Evolutionary conservation across 2,888 invertebrate species (phyloP).

Genomic region (Latrodectus hesperus): DNA sequence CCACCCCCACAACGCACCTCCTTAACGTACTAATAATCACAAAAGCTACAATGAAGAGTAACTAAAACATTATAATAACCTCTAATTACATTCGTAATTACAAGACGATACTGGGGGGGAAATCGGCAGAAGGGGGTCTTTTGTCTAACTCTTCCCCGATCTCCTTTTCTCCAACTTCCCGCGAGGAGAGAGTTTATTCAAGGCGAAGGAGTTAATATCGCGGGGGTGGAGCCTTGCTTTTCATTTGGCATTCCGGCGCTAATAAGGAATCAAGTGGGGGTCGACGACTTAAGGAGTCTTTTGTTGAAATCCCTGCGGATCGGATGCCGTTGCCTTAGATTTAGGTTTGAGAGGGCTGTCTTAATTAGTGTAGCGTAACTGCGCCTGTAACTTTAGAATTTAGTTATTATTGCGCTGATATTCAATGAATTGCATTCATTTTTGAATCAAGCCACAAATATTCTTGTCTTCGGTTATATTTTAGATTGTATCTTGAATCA

Average conservation of each 20-base stretch:
- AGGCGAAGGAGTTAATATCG: conserved; percentile 51
- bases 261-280: conserved; percentile 23
- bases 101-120: conserved; percentile 48
- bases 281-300: conserved; percentile 6
- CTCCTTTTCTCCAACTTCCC: conserved; percentile 31
- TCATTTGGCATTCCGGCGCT: conserved; percentile 43
- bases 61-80: conserved; percentile 60
- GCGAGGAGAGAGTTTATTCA: conserved; percentile 36
- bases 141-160: conserved; percentile 33
- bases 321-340: background rate
- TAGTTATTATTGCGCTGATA: too few species aligned
- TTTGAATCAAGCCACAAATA: too few species aligned
- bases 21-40: conserved; percentile 56
- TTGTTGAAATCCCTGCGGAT: conserved; percentile 25
- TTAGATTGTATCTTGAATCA: too few species aligned
- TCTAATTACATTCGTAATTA: conserved; percentile 66
- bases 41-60: conserved; percentile 52
- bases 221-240: conserved; percentile 5
- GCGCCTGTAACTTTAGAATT: too few species aligned
- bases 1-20: background rate
- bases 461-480: too few species aligned
- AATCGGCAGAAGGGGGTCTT: conserved; percentile 18
- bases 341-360: background rate
- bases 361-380: too few species aligned
- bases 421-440: too few species aligned